These are phyloP conservation scores for Eristalis intricaria DNA, from an alignment of 2,888 invertebrate species.

Conservation along the genomic window DNA sequence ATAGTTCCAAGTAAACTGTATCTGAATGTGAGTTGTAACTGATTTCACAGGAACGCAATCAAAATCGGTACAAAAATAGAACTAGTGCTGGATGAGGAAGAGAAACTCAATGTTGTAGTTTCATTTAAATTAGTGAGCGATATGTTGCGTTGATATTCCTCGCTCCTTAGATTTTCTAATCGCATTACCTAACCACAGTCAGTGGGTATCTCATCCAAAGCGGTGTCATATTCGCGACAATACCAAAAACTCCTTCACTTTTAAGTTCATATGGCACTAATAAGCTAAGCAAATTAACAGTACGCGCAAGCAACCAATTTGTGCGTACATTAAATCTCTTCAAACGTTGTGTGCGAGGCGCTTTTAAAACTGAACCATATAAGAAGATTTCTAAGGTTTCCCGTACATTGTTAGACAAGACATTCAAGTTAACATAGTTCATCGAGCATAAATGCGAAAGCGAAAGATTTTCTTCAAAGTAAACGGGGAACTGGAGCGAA, in stretches of 20 bases:
- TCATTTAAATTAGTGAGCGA: too few species aligned
- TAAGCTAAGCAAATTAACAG: not conserved
- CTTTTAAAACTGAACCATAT: slow-evolving; percentile 20
- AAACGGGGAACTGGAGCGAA: slow-evolving; percentile 32
- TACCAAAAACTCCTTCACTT: not conserved
- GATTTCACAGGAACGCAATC: not conserved
- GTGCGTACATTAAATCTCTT: slow-evolving; percentile 60
- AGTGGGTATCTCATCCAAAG: slow-evolving; percentile 52
- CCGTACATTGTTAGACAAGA: slow-evolving; percentile 8
- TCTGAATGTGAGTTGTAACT: not conserved
- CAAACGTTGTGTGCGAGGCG: slow-evolving; percentile 9
- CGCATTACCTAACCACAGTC: slow-evolving; percentile 62
- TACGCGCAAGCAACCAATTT: slow-evolving; percentile 53
- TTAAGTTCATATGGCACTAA: not conserved
- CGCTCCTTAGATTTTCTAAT: slow-evolving; percentile 27
- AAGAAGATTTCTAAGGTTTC: slow-evolving; percentile 58
- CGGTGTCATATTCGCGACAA: slow-evolving; percentile 26
- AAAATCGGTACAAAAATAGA: not conserved
- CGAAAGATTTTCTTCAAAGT: not conserved
- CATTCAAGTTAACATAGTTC: slow-evolving; percentile 22
- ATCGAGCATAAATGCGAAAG: slow-evolving; percentile 23
- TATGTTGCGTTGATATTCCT: too few species aligned
- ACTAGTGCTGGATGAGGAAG: too few species aligned
- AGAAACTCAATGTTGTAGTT: not conserved
- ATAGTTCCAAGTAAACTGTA: not conserved